Percentiles rank a stretch among this genome's conserved stretches.
phyloP scores from a whole-genome alignment of 2,888 invertebrate genomes.

The Acheta domesticus region DNA sequence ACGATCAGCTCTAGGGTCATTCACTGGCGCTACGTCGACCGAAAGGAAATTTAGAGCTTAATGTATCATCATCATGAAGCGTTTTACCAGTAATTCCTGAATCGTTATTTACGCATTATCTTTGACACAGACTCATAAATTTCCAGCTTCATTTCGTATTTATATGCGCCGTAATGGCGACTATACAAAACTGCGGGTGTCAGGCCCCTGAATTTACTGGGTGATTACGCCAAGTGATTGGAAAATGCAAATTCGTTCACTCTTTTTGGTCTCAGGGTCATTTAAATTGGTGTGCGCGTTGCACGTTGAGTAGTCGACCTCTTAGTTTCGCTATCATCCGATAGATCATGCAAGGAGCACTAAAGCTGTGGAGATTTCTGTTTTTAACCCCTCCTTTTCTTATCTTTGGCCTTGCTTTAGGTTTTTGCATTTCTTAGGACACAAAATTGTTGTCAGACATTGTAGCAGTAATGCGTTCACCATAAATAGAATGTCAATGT shows the following conservation, averaged over 20 bases:
- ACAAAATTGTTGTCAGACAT: too few species aligned
- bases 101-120: not conserved
- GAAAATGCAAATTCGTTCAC: slow-evolving; percentile 18
- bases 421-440: too few species aligned
- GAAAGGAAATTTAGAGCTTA: not conserved
- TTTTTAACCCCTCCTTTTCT: too few species aligned
- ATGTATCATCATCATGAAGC: not conserved
- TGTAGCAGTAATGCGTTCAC: too few species aligned
- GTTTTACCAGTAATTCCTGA: slow-evolving; percentile 10
- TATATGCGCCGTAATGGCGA: not conserved
- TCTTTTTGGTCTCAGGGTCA: not conserved
- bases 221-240: slow-evolving; percentile 8
- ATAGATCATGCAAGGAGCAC: not conserved
- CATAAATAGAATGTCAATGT: too few species aligned
- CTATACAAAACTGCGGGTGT: not conserved
- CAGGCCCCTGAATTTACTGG: slow-evolving; percentile 18
- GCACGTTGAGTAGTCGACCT: not conserved
- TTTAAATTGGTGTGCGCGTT: slow-evolving; percentile 4
- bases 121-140: slow-evolving; percentile 1
- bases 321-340: not conserved
- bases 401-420: too few species aligned
- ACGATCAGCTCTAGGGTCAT: too few species aligned
- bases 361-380: too few species aligned
- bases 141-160: slow-evolving; percentile 1
- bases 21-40: too few species aligned